Evolutionary conservation across 92 coral and sea anemone genomes (phyloP), one percentile per base, ranked within the genome.

Genomic region (Phenganax marumi): DNA sequence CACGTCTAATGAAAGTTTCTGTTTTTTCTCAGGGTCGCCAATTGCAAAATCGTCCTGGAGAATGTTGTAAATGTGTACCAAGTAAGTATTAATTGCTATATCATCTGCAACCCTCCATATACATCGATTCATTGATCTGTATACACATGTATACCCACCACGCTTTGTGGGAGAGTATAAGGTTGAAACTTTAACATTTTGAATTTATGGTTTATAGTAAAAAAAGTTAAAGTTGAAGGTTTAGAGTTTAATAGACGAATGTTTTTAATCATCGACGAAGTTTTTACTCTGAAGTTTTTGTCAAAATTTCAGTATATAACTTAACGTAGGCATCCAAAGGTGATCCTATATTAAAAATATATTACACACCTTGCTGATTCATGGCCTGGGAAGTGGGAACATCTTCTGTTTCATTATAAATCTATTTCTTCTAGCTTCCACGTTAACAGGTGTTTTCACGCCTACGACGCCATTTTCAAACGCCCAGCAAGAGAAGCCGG

Each of bases 41-140:
- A 53, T 49, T 74, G 49, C 49, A 22, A 50, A 50, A 22, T 21
- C 63, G 65, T 74, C 57, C 63, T 12, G 63, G 79, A 19, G 61
- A 74, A 74, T 74, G 79, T 74, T 74, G 79, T 52, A 74, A 53
- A 74, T 74, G 79, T 23, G 79, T 74, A 52, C 64, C 64, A 51
- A 63, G 79, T 52, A 74, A 25, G 79, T 74, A 52, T 52, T 17
- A 14, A 70, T 13, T 12, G 10, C 10, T 63, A 63, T 3, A 33
- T 33, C 43, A 33, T 33, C 43, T 33, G 43, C 5, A 5, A 33
- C 43, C 43, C 43, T 33, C 43, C 5, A 33, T 33, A 33, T 5
- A 5, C 43, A 5, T 33, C n/a, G n/a, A n/a, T n/a, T n/a, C n/a
- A n/a, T n/a, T n/a, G n/a, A n/a, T n/a, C n/a, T n/a, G n/a, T 33